A percentile compares a stretch with the other conserved stretches of the same genome.
Conservation (phyloP, 2,797 vertebrate genomes). For the Neopelma chrysocephalum region DNA sequence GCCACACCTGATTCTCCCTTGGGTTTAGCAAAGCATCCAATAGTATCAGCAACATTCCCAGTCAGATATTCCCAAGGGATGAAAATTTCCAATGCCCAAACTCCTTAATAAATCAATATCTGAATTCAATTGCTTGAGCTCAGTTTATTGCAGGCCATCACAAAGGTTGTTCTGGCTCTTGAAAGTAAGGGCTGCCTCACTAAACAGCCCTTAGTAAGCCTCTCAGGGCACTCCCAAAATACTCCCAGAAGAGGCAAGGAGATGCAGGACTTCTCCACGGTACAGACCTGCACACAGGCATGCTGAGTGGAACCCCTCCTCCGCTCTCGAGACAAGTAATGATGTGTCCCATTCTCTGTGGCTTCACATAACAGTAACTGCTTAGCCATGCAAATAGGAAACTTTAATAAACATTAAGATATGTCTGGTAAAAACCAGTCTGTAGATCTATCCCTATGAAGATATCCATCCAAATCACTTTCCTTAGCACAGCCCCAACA, state of each 20-base stretch:
- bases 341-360: background rate
- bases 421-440: background rate
- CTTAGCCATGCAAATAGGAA: background rate
- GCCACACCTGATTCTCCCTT: background rate
- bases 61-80: background rate
- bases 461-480: background rate
- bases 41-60: background rate
- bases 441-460: background rate
- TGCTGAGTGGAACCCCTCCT: accelerated
- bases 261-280: accelerated
- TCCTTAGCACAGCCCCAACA: background rate
- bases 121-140: background rate
- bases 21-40: background rate
- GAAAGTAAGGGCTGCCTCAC: background rate
- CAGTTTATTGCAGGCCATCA: background rate
- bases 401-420: background rate
- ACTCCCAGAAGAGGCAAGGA: background rate
- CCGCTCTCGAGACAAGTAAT: accelerated
- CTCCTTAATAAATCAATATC: background rate
- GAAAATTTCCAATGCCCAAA: background rate
- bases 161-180: background rate
- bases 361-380: background rate
- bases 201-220: background rate
- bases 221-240: background rate
- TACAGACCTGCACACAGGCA: background rate